Evolutionary conservation across 2,113 vertebrate genomes (phyloP).

Genomic region (Macheiramphus alcinus): DNA sequence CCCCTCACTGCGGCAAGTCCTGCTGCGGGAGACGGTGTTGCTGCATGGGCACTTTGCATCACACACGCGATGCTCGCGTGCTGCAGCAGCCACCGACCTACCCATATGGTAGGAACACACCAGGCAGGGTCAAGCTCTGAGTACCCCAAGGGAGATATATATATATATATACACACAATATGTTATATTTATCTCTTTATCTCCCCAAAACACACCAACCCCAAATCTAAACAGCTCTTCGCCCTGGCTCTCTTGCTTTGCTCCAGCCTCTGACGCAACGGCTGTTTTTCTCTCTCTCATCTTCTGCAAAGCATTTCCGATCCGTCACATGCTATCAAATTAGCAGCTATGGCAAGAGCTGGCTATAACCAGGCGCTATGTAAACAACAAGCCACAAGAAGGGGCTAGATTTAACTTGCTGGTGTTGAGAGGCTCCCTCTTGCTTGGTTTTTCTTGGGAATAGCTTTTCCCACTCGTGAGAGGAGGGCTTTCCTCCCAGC

Average conservation of each 20-base stretch:
- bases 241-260: accelerated
- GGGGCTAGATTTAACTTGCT: background rate
- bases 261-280: background rate
- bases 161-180: too few species aligned
- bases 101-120: accelerated
- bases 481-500: background rate
- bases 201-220: background rate
- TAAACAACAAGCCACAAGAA: background rate
- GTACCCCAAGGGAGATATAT: background rate
- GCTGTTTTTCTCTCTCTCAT: background rate
- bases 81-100: background rate
- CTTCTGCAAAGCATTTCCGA: background rate
- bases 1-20: background rate
- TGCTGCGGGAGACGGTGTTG: too few species aligned
- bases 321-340: background rate
- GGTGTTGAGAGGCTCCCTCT: background rate
- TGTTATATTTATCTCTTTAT: background rate
- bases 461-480: background rate
- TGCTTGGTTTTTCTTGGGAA: background rate
- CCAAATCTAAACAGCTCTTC: background rate
- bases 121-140: background rate
- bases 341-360: background rate
- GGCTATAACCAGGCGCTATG: background rate
- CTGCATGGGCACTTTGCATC: background rate
- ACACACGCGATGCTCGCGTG: accelerated